Conservation (phyloP, 2,797 vertebrate genomes). For the Tangara arthus region DNA sequence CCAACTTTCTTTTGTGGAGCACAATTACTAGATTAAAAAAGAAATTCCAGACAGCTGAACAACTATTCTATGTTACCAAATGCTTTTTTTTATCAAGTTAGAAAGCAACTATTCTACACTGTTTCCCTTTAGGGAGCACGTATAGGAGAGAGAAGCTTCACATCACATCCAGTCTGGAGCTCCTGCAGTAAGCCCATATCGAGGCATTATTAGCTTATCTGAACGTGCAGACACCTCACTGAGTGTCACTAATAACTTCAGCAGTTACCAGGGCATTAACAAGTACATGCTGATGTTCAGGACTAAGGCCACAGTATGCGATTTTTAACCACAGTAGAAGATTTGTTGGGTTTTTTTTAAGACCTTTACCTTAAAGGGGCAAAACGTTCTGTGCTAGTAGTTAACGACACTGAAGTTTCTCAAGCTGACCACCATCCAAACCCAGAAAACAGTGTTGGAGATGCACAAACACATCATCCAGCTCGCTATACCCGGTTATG, state of each 20-base stretch:
- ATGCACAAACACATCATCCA: background rate
- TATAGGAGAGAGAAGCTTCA: background rate
- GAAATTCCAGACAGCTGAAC: background rate
- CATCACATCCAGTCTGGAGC: background rate
- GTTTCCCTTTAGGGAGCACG: background rate
- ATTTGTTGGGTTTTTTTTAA: background rate
- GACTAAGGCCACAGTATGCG: background rate
- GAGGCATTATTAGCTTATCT: background rate
- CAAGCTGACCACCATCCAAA: background rate
- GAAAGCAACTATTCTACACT: background rate
- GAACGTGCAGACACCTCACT: background rate
- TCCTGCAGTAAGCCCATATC: background rate
- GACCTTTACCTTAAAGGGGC: background rate
- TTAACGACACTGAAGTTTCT: background rate
- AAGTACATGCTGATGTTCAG: background rate
- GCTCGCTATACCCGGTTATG: background rate
- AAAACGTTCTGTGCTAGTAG: background rate
- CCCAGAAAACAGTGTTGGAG: background rate
- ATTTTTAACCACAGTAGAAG: background rate
- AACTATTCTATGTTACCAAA: background rate
- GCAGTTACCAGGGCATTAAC: background rate
- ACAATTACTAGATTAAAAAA: background rate
- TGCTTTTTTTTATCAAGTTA: background rate
- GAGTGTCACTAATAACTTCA: background rate
- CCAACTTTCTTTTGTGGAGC: background rate